Evolutionary conservation across 2,797 vertebrate genomes (phyloP).

Genomic region (Phrynocephalus forsythii): DNA sequence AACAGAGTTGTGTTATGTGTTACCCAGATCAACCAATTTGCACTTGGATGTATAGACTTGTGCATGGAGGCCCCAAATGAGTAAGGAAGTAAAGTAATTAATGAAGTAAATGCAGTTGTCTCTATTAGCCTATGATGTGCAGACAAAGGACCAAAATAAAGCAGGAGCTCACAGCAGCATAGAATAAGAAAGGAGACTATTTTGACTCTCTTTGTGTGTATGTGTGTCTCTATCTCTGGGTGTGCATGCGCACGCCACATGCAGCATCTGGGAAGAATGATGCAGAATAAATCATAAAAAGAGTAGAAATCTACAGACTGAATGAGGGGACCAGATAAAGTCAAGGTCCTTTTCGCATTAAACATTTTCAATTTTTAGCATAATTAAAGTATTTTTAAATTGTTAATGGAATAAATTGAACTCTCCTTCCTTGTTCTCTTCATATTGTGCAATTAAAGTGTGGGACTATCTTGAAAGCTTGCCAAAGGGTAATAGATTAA

Average conservation of each 20-base stretch:
- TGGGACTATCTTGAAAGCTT: conserved; percentile 67
- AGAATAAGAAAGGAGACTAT: conserved; percentile 12
- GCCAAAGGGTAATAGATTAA: conserved; percentile 66
- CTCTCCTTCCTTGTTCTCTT: conserved; percentile 62
- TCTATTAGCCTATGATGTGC: background rate
- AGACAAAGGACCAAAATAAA: background rate
- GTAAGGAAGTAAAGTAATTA: no score
- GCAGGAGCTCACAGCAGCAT: background rate
- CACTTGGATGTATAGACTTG: background rate
- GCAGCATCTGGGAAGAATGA: background rate
- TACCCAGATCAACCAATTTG: background rate
- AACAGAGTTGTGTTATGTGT: background rate
- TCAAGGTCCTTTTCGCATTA: conserved; percentile 54
- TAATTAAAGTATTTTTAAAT: conserved; percentile 61
- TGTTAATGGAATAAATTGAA: conserved; percentile 64
- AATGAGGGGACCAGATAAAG: conserved; percentile 49
- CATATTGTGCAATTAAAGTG: conserved; percentile 59
- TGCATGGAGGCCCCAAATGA: background rate
- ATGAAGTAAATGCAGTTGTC: no score
- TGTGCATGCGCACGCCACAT: no score
- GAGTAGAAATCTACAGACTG: conserved; percentile 19
- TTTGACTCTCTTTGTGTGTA: background rate
- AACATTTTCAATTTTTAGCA: conserved; percentile 65
- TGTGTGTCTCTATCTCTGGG: background rate
- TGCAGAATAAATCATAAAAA: background rate